phyloP scores from a whole-genome alignment of 2,797 vertebrate genomes.

The Phaenicophaeus curvirostris region DNA sequence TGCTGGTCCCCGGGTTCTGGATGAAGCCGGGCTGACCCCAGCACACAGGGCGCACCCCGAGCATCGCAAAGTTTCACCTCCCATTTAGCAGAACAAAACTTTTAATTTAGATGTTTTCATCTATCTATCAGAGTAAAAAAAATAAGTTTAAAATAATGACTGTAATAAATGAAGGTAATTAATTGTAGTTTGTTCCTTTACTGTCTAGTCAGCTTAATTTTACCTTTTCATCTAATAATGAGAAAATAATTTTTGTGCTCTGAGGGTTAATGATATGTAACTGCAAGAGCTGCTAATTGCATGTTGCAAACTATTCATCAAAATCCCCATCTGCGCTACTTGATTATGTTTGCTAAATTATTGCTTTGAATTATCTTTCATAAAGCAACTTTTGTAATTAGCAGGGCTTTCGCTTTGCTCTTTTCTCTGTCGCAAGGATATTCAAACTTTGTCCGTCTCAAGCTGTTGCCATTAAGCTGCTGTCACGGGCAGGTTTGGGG shows the following conservation, averaged over 20 bases:
- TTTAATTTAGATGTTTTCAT: slow-evolving; percentile 86
- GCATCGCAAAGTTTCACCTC: slow-evolving; percentile 71
- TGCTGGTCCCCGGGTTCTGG: rapidly evolving
- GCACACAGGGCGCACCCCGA: neutral
- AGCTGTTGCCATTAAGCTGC: slow-evolving; percentile 72
- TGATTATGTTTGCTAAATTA: slow-evolving; percentile 99
- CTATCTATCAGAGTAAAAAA: slow-evolving; percentile 76
- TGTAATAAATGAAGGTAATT: slow-evolving; percentile 90
- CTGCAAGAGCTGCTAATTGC: slow-evolving; percentile 98
- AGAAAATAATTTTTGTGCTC: slow-evolving; percentile 98
- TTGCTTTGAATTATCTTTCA: slow-evolving; percentile 99
- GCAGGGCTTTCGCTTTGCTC: slow-evolving; percentile 87
- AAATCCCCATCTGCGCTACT: slow-evolving; percentile 96
- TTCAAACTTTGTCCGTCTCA: slow-evolving; percentile 81
- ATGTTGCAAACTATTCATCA: slow-evolving; percentile 99
- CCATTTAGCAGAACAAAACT: slow-evolving; percentile 83
- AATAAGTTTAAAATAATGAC: slow-evolving; percentile 87
- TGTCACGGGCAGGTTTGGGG: slow-evolving; percentile 62
- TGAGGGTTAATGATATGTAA: slow-evolving; percentile 99
- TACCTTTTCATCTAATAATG: slow-evolving; percentile 98
- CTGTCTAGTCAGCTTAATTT: slow-evolving; percentile 98
- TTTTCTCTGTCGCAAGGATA: slow-evolving; percentile 85
- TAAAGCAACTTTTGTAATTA: slow-evolving; percentile 99
- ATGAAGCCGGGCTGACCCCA: neutral
- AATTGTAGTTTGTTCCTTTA: slow-evolving; percentile 90